Evolutionary conservation across 2,888 invertebrate genomes (phyloP).

Genomic region (Synergus umbraculus): DNA sequence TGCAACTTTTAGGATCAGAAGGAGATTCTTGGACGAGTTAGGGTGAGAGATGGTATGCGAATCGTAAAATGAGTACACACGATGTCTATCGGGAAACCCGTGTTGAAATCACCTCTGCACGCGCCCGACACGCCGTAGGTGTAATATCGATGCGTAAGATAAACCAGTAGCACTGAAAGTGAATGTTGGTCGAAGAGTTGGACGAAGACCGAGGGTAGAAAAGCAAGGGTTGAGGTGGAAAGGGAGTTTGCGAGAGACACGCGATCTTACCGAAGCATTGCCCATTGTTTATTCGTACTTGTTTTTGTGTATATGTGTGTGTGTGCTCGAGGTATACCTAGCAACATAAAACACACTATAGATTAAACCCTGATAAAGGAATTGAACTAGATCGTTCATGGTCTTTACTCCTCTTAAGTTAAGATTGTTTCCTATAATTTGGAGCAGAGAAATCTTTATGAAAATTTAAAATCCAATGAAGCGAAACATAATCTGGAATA

Average conservation of each 20-base stretch:
- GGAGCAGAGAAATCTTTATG: neutral
- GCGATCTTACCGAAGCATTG: conserved; percentile 63
- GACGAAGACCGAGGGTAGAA: neutral
- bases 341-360: conserved; percentile 59
- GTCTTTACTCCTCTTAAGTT: conserved; percentile 48
- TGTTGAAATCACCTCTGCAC: conserved; percentile 35
- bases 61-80: conserved; percentile 21
- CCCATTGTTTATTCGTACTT: conserved; percentile 62
- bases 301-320: conserved; percentile 35
- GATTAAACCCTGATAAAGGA: conserved; percentile 61
- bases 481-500: neutral
- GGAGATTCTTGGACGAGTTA: conserved; percentile 9
- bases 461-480: neutral
- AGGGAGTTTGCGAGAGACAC: conserved; percentile 59
- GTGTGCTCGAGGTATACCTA: conserved; percentile 56
- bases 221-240: conserved; percentile 44
- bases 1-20: neutral
- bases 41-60: conserved; percentile 15
- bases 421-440: neutral
- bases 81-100: neutral
- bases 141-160: conserved; percentile 55
- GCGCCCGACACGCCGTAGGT: conserved; percentile 54
- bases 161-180: conserved; percentile 54
- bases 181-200: conserved; percentile 47
- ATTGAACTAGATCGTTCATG: conserved; percentile 58